These are phyloP conservation scores for Kryptopterus vitreolus DNA, from an alignment of 2,797 vertebrate species.

Conservation along the genomic window DNA sequence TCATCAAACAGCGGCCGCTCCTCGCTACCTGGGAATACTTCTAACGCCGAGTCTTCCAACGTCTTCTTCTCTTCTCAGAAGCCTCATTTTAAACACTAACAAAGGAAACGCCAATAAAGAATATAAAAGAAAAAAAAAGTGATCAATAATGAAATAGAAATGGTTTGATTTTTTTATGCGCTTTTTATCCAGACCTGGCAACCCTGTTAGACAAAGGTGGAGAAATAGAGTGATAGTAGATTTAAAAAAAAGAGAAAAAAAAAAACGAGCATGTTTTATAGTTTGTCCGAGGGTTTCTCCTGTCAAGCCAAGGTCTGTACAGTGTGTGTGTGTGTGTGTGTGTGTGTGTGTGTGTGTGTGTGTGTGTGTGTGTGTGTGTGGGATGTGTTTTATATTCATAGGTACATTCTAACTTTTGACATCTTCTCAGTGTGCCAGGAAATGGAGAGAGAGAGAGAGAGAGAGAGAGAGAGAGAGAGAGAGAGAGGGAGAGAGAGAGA, in stretches of 20 bases:
- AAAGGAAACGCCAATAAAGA: not conserved
- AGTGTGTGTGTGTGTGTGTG: not conserved
- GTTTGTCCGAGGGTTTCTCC: not conserved
- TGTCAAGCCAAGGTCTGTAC: not conserved
- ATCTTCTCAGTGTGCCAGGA: not conserved
- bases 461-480: too few relatives aligned
- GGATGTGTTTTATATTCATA: not conserved
- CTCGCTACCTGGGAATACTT: not conserved
- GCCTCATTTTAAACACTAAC: not conserved
- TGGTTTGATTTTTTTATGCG: not conserved
- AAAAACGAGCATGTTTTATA: not conserved
- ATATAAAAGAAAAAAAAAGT: not conserved
- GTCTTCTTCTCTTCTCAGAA: not conserved
- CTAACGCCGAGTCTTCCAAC: not conserved
- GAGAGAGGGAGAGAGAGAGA: too few relatives aligned
- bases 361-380: slow-evolving; percentile 8
- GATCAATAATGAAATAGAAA: too few relatives aligned
- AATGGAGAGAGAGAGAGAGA: not conserved
- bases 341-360: not conserved
- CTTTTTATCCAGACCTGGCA: not conserved
- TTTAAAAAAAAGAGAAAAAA: too few relatives aligned
- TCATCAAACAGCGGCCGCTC: not conserved
- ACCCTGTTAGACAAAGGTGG: not conserved
- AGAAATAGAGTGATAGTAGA: not conserved
- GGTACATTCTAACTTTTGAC: slow-evolving; percentile 17